These are phyloP conservation scores for Phaetusa simplex DNA, from an alignment of 2,113 vertebrate species.

Conservation along the genomic window DNA sequence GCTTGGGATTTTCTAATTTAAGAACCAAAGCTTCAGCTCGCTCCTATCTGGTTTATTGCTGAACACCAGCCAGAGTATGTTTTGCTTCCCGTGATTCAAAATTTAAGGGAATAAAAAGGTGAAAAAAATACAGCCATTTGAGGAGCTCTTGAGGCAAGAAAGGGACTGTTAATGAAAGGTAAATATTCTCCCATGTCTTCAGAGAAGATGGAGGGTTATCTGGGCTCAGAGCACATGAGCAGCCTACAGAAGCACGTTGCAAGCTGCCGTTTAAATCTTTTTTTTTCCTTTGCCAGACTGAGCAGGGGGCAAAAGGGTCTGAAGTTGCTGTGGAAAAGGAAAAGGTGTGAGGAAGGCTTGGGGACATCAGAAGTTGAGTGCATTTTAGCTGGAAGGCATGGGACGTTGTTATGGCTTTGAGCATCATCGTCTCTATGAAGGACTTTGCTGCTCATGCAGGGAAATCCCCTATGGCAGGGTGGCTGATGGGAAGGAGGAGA, in stretches of 20 bases:
- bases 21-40: background rate
- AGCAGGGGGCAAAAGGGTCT: background rate
- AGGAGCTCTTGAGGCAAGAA: background rate
- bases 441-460: background rate
- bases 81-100: background rate
- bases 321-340: background rate
- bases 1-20: slow-evolving; percentile 6
- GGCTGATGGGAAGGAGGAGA: background rate
- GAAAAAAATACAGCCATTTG: background rate
- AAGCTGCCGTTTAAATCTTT: background rate
- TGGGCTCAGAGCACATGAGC: background rate
- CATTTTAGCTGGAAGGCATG: background rate
- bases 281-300: background rate
- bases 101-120: background rate
- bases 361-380: background rate
- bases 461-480: background rate
- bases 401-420: background rate
- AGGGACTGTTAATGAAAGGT: background rate
- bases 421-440: background rate
- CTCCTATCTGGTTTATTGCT: background rate
- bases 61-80: background rate
- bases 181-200: background rate
- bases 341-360: background rate
- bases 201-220: background rate
- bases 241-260: background rate